These are phyloP conservation scores for Matsumyia berberina DNA, from an alignment of 2,888 invertebrate species.

Conservation along the genomic window DNA sequence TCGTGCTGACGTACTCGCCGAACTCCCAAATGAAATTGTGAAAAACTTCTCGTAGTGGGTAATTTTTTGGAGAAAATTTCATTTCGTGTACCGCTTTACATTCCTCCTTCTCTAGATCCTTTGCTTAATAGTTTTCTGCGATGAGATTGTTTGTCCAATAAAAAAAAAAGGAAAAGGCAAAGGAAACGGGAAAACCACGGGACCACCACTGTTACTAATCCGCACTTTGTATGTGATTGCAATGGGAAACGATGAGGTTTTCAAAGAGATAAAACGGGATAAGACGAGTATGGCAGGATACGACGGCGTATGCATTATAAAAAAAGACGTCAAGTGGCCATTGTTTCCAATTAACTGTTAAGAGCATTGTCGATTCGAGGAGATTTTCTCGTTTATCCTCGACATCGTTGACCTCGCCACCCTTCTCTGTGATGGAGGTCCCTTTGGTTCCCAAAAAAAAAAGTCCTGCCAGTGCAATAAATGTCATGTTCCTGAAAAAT, in stretches of 20 bases:
- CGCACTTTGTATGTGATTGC: conserved; percentile 73
- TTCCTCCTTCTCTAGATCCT: conserved; percentile 13
- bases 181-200: conserved; percentile 27
- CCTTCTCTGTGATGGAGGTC: conserved; percentile 22
- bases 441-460: conserved; percentile 37
- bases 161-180: too few species aligned
- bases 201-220: conserved; percentile 70
- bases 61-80: conserved; percentile 62
- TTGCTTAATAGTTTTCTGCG: conserved; percentile 66
- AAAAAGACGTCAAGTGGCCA: conserved; percentile 67
- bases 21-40: conserved; percentile 34
- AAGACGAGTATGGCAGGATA: conserved; percentile 15
- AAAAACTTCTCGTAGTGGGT: conserved; percentile 54
- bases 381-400: conserved; percentile 61
- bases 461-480: conserved; percentile 71
- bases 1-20: background rate
- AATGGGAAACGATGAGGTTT: conserved; percentile 68
- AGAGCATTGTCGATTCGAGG: conserved; percentile 73
- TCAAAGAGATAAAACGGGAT: conserved; percentile 56
- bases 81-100: conserved; percentile 55
- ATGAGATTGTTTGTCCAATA: conserved; percentile 61
- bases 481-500: conserved; percentile 71
- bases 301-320: conserved; percentile 16
- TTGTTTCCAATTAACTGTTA: conserved; percentile 76
- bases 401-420: conserved; percentile 39